These are phyloP conservation scores for Hemichromis elongatus DNA, from an alignment of 2,113 vertebrate species.

Conservation along the genomic window DNA sequence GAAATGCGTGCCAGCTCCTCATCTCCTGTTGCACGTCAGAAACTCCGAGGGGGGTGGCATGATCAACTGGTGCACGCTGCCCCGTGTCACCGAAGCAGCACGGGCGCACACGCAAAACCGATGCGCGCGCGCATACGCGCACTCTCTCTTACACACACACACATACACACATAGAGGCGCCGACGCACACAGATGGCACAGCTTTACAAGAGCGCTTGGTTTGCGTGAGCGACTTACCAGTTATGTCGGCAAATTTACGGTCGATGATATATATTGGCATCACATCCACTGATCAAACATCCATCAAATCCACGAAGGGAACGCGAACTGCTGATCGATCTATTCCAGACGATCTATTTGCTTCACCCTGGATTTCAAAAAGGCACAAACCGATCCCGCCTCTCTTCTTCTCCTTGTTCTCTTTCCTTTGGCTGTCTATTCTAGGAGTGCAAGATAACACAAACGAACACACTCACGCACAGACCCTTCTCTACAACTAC, in stretches of 20 bases:
- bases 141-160: background rate
- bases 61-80: slow-evolving; percentile 59
- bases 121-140: background rate
- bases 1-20: slow-evolving; percentile 25
- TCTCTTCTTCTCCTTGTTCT: slow-evolving; percentile 31
- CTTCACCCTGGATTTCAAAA: slow-evolving; percentile 14
- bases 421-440: slow-evolving; percentile 39
- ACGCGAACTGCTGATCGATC: slow-evolving; percentile 54
- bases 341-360: slow-evolving; percentile 9
- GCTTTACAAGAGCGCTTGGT: background rate
- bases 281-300: slow-evolving; percentile 67
- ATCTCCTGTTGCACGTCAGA: slow-evolving; percentile 65
- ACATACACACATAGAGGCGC: background rate
- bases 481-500: slow-evolving; percentile 4
- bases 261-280: slow-evolving; percentile 74
- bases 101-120: background rate
- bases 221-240: slow-evolving; percentile 70
- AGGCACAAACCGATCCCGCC: slow-evolving; percentile 39
- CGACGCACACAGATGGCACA: slow-evolving; percentile 18
- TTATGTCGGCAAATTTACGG: slow-evolving; percentile 74
- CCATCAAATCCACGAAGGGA: slow-evolving; percentile 60
- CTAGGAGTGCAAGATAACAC: slow-evolving; percentile 19
- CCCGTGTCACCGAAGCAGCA: slow-evolving; percentile 33
- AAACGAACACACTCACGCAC: background rate
- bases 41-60: slow-evolving; percentile 44